phyloP scores from a whole-genome alignment of 2,888 invertebrate species.

The Clusia tigrina region DNA sequence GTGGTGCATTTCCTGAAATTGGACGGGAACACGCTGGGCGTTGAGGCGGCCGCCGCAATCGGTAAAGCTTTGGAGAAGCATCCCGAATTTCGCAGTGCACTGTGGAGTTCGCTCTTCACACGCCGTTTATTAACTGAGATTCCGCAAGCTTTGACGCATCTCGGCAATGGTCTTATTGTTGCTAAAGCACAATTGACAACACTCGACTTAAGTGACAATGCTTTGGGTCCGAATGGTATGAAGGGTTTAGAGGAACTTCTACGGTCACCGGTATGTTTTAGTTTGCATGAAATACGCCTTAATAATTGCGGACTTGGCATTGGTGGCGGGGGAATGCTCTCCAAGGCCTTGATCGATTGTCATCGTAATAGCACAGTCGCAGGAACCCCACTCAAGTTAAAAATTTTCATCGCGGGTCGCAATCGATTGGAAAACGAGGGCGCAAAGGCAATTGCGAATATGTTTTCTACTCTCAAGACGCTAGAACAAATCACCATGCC shows the following conservation, averaged over 20 bases:
- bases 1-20: constrained; percentile 79
- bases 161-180: constrained; percentile 82
- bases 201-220: constrained; percentile 95
- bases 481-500: constrained; percentile 92
- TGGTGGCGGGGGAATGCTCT: constrained; percentile 84
- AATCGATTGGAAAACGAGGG: constrained; percentile 96
- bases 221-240: constrained; percentile 95
- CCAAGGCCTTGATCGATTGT: constrained; percentile 77
- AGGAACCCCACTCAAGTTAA: constrained; percentile 76
- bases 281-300: constrained; percentile 78
- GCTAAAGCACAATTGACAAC: constrained; percentile 83
- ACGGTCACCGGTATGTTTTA: constrained; percentile 83
- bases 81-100: constrained; percentile 80
- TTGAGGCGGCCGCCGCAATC: constrained; percentile 85
- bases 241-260: constrained; percentile 84
- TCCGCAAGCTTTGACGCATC: constrained; percentile 81
- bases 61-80: constrained; percentile 80
- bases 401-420: constrained; percentile 89
- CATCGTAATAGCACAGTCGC: constrained; percentile 71
- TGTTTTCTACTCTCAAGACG: constrained; percentile 83
- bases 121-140: constrained; percentile 95
- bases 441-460: constrained; percentile 81
- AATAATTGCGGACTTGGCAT: constrained; percentile 97
- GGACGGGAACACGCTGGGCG: constrained; percentile 93
- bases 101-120: constrained; percentile 98